phyloP scores from a whole-genome alignment of 2,797 vertebrate species.

The Danio tinwini region DNA sequence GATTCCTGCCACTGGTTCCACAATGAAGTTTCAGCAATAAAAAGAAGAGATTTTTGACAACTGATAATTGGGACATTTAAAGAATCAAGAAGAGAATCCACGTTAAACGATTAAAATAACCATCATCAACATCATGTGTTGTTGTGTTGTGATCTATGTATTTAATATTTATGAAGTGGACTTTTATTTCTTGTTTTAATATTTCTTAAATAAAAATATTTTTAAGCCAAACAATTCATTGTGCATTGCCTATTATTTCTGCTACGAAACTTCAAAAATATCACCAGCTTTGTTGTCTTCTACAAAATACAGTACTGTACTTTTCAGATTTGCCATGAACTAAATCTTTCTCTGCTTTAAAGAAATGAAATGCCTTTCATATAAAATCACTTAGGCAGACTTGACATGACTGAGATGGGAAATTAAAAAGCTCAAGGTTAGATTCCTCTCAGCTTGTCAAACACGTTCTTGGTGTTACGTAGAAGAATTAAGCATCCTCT shows the following conservation, averaged over 20 bases:
- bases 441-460: slow-evolving; percentile 19
- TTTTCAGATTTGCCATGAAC: slow-evolving; percentile 34
- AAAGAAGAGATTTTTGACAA: neutral
- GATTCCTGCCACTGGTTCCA: slow-evolving; percentile 34
- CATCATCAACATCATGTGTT: neutral
- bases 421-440: slow-evolving; percentile 9
- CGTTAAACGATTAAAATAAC: neutral
- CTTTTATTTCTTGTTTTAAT: too few species aligned
- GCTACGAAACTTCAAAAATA: slow-evolving; percentile 38
- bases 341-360: slow-evolving; percentile 32
- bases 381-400: slow-evolving; percentile 16
- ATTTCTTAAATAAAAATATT: too few species aligned
- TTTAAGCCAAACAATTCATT: neutral
- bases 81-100: neutral
- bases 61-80: neutral
- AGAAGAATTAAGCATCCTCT: slow-evolving; percentile 6
- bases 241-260: neutral
- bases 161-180: neutral
- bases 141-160: neutral
- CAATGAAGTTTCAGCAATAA: slow-evolving; percentile 25
- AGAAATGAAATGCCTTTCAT: slow-evolving; percentile 21
- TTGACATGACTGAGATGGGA: neutral
- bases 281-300: slow-evolving; percentile 58
- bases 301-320: slow-evolving; percentile 58
- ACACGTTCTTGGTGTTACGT: slow-evolving; percentile 30